These are phyloP conservation scores for Rhamphomyia laevipes DNA, from an alignment of 2,888 invertebrate species.

Conservation along the genomic window DNA sequence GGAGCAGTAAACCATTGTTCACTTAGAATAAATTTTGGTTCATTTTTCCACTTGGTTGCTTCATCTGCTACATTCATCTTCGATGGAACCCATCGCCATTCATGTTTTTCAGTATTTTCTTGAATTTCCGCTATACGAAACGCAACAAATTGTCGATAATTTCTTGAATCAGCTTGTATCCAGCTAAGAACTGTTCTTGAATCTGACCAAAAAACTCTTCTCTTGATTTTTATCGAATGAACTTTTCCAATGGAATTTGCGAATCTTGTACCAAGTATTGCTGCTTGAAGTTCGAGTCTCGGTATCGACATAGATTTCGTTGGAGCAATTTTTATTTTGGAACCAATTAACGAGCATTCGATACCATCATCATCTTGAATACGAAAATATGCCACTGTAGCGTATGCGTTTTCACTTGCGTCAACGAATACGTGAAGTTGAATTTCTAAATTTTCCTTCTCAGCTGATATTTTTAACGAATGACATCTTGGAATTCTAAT, in stretches of 20 bases:
- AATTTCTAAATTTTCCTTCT: neutral
- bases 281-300: conserved; percentile 2
- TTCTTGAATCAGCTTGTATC: too few relatives aligned
- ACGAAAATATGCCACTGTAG: conserved; percentile 2
- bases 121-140: conserved; percentile 14
- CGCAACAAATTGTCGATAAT: conserved; percentile 13
- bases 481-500: conserved; percentile 12
- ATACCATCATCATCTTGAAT: neutral
- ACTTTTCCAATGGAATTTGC: neutral
- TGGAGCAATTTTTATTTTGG: conserved; percentile 4
- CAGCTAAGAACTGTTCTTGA: too few relatives aligned
- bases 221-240: too few relatives aligned
- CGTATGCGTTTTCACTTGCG: too few relatives aligned
- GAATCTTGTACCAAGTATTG: neutral
- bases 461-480: conserved; percentile 2
- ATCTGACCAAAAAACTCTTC: too few relatives aligned
- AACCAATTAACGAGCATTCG: neutral
- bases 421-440: conserved; percentile 2
- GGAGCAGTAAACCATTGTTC: too few relatives aligned
- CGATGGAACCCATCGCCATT: conserved; percentile 15
- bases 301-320: conserved; percentile 6
- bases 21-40: too few relatives aligned
- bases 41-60: too few relatives aligned
- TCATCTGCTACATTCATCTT: conserved; percentile 16
- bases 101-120: too few relatives aligned